phyloP scores from a whole-genome alignment of 2,888 invertebrate genomes.

The Chrysomela aeneicollis region DNA sequence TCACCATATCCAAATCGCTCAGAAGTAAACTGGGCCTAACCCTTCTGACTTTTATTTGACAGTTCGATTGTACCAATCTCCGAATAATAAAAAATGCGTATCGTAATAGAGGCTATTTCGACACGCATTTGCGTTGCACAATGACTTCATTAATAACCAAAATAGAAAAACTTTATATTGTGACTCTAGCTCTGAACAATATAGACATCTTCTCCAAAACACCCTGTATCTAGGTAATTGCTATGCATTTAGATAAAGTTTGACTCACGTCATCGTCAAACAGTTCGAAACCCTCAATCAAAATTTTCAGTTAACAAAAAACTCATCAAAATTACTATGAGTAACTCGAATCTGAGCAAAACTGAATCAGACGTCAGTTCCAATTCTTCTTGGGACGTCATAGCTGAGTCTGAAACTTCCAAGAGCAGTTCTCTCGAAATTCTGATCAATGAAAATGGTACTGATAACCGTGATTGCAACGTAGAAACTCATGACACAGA shows the following conservation, averaged over 20 bases:
- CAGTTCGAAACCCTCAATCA: constrained; percentile 27
- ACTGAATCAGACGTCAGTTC: constrained; percentile 51
- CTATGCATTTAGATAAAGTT: constrained; percentile 23
- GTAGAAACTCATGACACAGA: constrained; percentile 2
- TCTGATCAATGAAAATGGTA: constrained; percentile 21
- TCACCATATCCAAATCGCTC: too few relatives aligned
- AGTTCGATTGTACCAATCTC: too few relatives aligned
- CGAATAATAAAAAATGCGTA: too few relatives aligned
- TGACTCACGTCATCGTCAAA: constrained; percentile 33
- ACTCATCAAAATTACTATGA: constrained; percentile 37
- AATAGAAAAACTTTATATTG: constrained; percentile 2
- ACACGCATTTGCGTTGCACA: too few relatives aligned
- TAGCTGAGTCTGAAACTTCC: constrained; percentile 31
- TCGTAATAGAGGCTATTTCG: too few relatives aligned
- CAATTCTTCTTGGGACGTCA: constrained; percentile 53
- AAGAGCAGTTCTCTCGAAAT: constrained; percentile 30
- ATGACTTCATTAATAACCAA: too few relatives aligned
- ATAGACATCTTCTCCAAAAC: background rate
- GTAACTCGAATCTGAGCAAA: constrained; percentile 35
- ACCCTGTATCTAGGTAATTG: constrained; percentile 8
- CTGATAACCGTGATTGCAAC: constrained; percentile 5
- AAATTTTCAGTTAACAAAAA: constrained; percentile 33
- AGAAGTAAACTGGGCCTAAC: too few relatives aligned
- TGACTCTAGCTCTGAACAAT: too few relatives aligned
- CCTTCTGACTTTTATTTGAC: too few relatives aligned